phyloP scores from a whole-genome alignment of 1,140 invertebrate genomes.

The Sarcophaga peregrina region DNA sequence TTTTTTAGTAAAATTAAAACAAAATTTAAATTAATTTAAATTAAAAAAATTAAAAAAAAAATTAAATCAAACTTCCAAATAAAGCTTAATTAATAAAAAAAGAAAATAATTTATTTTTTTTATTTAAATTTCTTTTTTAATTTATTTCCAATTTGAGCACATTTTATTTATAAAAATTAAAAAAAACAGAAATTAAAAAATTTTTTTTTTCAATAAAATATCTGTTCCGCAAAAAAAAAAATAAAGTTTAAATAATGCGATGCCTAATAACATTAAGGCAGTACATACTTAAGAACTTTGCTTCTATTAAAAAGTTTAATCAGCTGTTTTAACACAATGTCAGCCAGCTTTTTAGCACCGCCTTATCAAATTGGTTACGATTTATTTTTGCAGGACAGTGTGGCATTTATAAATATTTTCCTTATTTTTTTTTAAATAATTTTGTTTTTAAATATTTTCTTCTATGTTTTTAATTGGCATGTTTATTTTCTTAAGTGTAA shows the following conservation, averaged over 20 bases:
- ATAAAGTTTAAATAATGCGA: no score
- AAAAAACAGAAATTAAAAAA: background rate
- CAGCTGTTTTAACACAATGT: no score
- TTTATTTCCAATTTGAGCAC: background rate
- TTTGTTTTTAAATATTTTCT: conserved; percentile 26
- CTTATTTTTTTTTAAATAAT: background rate
- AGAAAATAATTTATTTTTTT: background rate
- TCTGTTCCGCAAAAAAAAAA: no score
- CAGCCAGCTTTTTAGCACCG: no score
- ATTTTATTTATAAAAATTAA: background rate
- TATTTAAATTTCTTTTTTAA: background rate
- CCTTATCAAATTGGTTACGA: no score
- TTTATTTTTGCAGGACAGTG: no score
- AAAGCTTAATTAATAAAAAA: conserved; percentile 2
- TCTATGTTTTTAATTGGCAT: conserved; percentile 33
- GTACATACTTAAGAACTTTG: no score
- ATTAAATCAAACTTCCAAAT: conserved; percentile 34
- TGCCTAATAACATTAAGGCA: no score
- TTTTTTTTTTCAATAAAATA: no score
- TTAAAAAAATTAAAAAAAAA: background rate
- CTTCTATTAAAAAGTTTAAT: no score
- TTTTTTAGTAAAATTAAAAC: background rate
- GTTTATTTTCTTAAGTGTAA: background rate
- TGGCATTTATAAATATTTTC: background rate
- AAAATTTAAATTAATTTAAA: no score